Base-by-base conservation (phyloP, 2,113 vertebrate species). In the Ammodytes dubius region DNA sequence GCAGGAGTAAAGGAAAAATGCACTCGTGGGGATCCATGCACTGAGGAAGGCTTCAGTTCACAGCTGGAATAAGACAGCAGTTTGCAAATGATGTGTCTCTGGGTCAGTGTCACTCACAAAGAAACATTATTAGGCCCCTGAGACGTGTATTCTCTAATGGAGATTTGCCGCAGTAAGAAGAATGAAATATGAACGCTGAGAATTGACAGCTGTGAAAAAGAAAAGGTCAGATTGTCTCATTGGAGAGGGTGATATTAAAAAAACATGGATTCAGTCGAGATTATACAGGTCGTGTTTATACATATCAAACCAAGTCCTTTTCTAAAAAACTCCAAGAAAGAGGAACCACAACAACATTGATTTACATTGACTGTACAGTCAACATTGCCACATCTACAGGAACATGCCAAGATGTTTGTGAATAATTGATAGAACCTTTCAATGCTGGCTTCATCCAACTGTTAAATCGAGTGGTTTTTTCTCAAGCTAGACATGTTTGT, bases 141-240 rank as follows among this genome's bases (percentile, higher is more conserved):
- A 86, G 27, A 27, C 27, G 81, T 74, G 10, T 64, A n/a, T 69
- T 35, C 37, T 68, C 64, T 82, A 71, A 87, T 89, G 75, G 77
- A 86, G 56, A 85, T 6, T 72, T 83, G 65, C 69, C 27, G 1
- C 4, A 53, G 11, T 7, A n/a, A 70, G 13, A 47, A 52, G 42
- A 61, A 5, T 43, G 75, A 70, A 50, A 54, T 49, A 74, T 63
- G 56, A 67, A 17, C 3, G 10, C 17, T n/a, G 43, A 46, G 59
- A 73, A 37, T 63, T 47, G 59, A 70, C 35, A 56, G 19, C 10
- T 37, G 14, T 19, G 19, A 80, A 77, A 39, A 60, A 72, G 67
- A 70, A 35, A 45, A 81, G 53, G 47, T 64, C 47, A 59, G 58
- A 63, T 54, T 49, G 7, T 65, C 67, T 67, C 40, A 58, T n/a